Conservation (phyloP, 2,797 vertebrate genomes). For the Sparus aurata region DNA sequence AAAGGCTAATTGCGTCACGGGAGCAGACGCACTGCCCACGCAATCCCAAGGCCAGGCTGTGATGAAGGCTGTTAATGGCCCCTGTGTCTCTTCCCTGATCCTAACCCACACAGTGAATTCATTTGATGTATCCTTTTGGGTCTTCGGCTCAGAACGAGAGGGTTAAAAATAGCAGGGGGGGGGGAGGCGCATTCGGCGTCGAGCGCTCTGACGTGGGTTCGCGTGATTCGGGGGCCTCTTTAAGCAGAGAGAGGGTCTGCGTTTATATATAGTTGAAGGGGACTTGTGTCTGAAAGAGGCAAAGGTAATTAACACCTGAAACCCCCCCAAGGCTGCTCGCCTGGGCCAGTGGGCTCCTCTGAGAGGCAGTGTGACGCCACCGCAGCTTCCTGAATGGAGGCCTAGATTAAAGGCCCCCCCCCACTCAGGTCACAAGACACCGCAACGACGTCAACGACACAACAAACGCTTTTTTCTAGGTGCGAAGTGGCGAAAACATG, state of each 20-base stretch:
- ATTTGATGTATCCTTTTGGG: constrained; percentile 70
- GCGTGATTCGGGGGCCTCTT: constrained; percentile 55
- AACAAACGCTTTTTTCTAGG: fast-evolving
- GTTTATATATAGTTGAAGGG: constrained; percentile 75
- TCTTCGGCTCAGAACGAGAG: constrained; percentile 56
- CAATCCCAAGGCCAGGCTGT: constrained; percentile 74
- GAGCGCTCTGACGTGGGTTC: constrained; percentile 60
- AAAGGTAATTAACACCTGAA: constrained; percentile 81
- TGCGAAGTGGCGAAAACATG: constrained; percentile 37
- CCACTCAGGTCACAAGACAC: constrained; percentile 45
- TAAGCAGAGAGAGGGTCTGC: constrained; percentile 49
- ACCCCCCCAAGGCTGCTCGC: constrained; percentile 53
- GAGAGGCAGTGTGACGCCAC: constrained; percentile 68
- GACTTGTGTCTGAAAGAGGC: constrained; percentile 61
- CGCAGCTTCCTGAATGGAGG: constrained; percentile 62
- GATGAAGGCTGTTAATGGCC: constrained; percentile 76
- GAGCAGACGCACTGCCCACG: constrained; percentile 77
- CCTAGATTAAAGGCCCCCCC: constrained; percentile 44
- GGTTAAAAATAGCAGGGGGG: constrained; percentile 73
- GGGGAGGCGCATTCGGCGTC: constrained; percentile 22
- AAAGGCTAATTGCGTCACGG: constrained; percentile 81
- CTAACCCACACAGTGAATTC: constrained; percentile 55
- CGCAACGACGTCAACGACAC: constrained; percentile 7
- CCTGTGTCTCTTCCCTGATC: constrained; percentile 65
- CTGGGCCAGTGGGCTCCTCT: constrained; percentile 38